Base-by-base conservation (phyloP, 2,113 vertebrate species). In the Zeus faber region DNA sequence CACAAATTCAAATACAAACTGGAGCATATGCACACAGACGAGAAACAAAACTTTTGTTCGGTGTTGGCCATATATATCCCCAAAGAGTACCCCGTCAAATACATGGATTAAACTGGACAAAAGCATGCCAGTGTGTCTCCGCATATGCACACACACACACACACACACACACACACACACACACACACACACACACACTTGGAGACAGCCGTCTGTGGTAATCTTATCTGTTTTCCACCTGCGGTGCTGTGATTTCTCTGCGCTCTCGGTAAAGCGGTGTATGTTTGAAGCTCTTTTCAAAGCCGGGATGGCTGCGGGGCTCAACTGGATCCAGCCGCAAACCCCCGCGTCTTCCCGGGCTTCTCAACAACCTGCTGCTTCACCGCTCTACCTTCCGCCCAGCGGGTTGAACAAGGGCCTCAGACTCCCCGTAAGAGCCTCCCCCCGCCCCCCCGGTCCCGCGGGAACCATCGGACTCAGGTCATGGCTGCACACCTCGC, bases 211-310 rank as follows among this genome's bases (percentile, higher is more conserved):
- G 46, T 41, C 35, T 54, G 63, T 35, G 50, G 50, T 43, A 58
- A 60, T 72, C 62, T 50, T 39, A 11, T 57, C 24, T 37, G 44
- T 54, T 44, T 53, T 46, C 22, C 27, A 43, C 24, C 13, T 0
- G 22, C 18, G 29, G 59, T 17, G 6, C 49, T 55, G 24, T 52
- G 62, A 76, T 51, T 58, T 62, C 70, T 53, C 57, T 43, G 67
- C 65, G 40, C 58, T 48, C 45, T 52, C 25, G 49, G 27, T 49
- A 68, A 65, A 77, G 64, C 39, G 3, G 29, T 23, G 54, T 11
- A 22, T 6, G 26, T 71, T 69, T 79, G 55, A 79, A 69, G 65
- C 49, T 37, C 10, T 48, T 61, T 71, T 79, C 67, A 77, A 77
- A 84, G 72, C 5, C 53, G 52, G 54, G 7, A 49, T 21, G 54